phyloP scores from a whole-genome alignment of 2,797 vertebrate genomes.

The Pitangus sulphuratus region DNA sequence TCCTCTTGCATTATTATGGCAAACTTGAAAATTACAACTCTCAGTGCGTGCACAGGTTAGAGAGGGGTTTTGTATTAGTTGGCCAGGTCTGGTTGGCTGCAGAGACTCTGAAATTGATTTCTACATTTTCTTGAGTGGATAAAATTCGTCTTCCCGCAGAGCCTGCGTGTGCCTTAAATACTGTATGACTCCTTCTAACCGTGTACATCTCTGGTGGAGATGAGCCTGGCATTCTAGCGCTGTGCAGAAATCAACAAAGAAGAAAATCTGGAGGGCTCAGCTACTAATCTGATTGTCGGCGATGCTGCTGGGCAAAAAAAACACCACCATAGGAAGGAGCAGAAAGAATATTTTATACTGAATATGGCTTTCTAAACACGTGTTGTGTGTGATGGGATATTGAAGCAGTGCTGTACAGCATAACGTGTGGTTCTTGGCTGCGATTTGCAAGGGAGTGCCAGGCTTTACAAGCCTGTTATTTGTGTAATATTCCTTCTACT shows the following conservation, averaged over 20 bases:
- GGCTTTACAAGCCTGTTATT: conserved; percentile 33
- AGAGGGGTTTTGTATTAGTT: background rate
- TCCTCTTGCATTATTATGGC: background rate
- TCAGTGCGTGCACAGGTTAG: background rate
- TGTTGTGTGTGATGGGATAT: background rate
- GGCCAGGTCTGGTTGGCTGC: background rate
- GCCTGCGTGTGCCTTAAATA: background rate
- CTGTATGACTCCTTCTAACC: background rate
- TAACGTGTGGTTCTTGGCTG: conserved; percentile 2
- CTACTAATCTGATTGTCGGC: background rate
- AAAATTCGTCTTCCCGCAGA: background rate
- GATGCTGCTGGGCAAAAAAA: background rate
- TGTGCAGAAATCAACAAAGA: background rate
- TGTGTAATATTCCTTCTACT: conserved; percentile 9
- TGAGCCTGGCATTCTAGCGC: background rate
- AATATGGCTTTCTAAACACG: background rate
- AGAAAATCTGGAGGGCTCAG: background rate
- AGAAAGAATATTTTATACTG: background rate
- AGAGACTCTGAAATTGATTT: background rate
- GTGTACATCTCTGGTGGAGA: background rate
- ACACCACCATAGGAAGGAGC: background rate
- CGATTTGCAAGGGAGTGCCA: background rate
- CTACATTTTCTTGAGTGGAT: background rate
- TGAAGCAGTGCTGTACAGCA: background rate
- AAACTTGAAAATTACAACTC: background rate